A percentile compares a stretch with the other conserved stretches of the same genome.
Evolutionary conservation across 92 coral and sea anemone genomes (phyloP).

Genomic region (Epizoanthus fatuus): DNA sequence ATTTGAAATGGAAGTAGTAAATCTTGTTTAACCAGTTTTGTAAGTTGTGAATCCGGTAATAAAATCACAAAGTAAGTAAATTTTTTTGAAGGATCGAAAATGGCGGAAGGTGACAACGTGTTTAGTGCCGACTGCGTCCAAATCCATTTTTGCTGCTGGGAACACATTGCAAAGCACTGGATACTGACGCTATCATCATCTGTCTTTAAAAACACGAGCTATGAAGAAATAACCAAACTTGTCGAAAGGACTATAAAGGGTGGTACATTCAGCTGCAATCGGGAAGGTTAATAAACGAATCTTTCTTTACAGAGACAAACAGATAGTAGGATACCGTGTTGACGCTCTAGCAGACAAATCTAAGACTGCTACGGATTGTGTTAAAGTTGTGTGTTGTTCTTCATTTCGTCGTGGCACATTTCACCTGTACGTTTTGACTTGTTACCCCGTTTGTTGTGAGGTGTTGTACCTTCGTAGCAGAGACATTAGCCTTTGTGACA

Average conservation of each 20-base stretch:
- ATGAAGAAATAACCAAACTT: not conserved
- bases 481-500: too few relatives aligned
- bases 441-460: not conserved
- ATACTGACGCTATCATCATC: not conserved
- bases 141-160: not conserved
- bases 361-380: not conserved
- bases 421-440: not conserved
- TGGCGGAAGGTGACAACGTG: not conserved
- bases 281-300: not conserved
- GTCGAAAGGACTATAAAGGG: not conserved
- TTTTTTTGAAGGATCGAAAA: not conserved
- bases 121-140: not conserved
- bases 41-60: too few relatives aligned
- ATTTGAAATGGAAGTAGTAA: too few relatives aligned
- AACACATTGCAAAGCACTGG: not conserved
- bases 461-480: too few relatives aligned
- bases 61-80: not conserved
- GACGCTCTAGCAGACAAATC: too few relatives aligned
- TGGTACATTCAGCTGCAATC: not conserved
- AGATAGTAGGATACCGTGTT: too few relatives aligned
- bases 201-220: not conserved
- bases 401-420: not conserved
- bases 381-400: not conserved
- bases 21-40: too few relatives aligned
- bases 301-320: not conserved